These are phyloP conservation scores for Acleris holmiana DNA, from an alignment of 2,888 invertebrate genomes.

Conservation along the genomic window DNA sequence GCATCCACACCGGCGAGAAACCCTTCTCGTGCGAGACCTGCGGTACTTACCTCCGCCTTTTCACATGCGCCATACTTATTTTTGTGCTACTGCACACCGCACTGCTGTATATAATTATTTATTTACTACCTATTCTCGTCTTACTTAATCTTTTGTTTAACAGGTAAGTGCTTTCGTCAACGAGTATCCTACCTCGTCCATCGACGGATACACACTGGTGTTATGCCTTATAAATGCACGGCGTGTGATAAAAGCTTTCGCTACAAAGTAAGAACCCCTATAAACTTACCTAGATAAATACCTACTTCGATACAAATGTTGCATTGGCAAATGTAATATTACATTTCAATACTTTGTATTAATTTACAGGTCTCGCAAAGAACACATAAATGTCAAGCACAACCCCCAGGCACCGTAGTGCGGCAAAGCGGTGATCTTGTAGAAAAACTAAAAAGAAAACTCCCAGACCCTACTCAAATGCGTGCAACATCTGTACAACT, in stretches of 20 bases:
- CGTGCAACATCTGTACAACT: constrained; percentile 33
- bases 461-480: constrained; percentile 46
- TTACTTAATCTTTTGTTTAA: not conserved
- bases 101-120: too few species aligned
- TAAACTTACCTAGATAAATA: not conserved
- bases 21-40: constrained; percentile 95
- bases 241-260: constrained; percentile 92
- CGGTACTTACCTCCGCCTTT: constrained; percentile 75
- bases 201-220: constrained; percentile 92
- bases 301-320: too few species aligned
- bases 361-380: constrained; percentile 88
- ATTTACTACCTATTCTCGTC: not conserved
- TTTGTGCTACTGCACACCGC: too few species aligned
- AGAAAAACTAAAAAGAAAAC: constrained; percentile 77
- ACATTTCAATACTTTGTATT: not conserved
- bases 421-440: constrained; percentile 77
- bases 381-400: constrained; percentile 90
- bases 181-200: constrained; percentile 94
- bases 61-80: too few species aligned
- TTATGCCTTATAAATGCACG: constrained; percentile 93
- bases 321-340: too few species aligned
- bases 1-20: constrained; percentile 93
- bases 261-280: constrained; percentile 86
- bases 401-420: constrained; percentile 84
- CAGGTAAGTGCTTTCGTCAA: constrained; percentile 94